Evolutionary conservation across 2,797 vertebrate species (phyloP).

Genomic region (Artibeus lituratus): DNA sequence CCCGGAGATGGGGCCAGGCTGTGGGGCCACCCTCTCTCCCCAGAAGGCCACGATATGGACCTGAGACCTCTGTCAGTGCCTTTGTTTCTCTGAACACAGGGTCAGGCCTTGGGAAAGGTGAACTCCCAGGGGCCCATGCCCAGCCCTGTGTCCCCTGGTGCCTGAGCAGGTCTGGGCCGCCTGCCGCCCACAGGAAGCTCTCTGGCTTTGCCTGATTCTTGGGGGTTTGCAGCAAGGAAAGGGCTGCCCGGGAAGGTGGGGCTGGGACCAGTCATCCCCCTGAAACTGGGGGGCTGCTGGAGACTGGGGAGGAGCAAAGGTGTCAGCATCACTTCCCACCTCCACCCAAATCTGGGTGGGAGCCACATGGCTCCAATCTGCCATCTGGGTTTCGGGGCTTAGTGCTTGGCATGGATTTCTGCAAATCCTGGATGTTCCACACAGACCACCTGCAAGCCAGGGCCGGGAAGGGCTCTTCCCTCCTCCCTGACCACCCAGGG

Average conservation of each 20-base stretch:
- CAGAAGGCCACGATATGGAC: too few relatives aligned
- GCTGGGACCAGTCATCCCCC: background rate
- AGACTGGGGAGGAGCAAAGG: background rate
- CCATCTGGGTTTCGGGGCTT: too few relatives aligned
- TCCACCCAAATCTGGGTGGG: too few relatives aligned
- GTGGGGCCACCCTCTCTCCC: background rate
- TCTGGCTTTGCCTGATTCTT: too few relatives aligned
- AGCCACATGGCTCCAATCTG: too few relatives aligned
- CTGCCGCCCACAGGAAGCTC: background rate
- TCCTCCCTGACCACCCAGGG: too few relatives aligned
- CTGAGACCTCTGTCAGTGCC: background rate
- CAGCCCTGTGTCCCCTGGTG: background rate
- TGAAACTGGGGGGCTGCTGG: background rate
- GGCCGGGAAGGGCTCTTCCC: too few relatives aligned
- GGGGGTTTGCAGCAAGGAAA: fast-evolving
- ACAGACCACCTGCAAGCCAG: background rate
- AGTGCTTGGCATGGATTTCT: too few relatives aligned
- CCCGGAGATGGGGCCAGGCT: too few relatives aligned
- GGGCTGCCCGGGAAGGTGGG: background rate
- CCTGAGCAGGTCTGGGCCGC: fast-evolving
- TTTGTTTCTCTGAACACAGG: background rate
- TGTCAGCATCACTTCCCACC: too few relatives aligned
- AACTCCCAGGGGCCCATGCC: background rate
- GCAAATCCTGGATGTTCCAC: too few relatives aligned
- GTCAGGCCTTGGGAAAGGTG: background rate